Base-by-base conservation (phyloP, 2,888 invertebrate species). In the Frankliniella intonsa region DNA sequence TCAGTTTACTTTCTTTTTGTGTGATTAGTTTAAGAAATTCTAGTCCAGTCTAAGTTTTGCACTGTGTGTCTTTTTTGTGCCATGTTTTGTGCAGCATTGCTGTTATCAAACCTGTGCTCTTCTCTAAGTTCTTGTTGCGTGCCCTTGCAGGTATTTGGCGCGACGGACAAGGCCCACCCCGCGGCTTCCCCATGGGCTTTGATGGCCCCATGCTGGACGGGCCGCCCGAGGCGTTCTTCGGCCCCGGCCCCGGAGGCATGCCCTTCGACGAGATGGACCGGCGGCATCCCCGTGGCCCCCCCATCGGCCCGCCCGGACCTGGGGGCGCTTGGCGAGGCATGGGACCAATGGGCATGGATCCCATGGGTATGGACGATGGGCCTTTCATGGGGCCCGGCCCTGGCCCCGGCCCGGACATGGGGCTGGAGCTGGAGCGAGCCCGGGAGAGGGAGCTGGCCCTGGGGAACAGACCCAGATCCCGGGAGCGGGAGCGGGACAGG, bases 181-280 rank as follows among this genome's bases (percentile, higher is more conserved):
- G 69, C 50, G 83, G 69, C 69, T 76, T 76, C 25, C 69, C 69
- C 25, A 76, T 76, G 69, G 69, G 69, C 69, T 76, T 76, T 12
- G 69, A 76, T 12, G 69, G 69, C 38, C 83, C 83, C 50, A 80
- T 83, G 80, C 65, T 84, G 79, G 84, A 76, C 69, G 11, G 55
- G 17, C 55, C 55, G 55, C 17, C 14, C 55, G 55, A 19, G 55
- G 22, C n/a, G 22, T 76, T 76, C 69, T 76, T 76, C 25, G 69
- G 69, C 22, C 69, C 69, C 7, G 69, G 83, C 27, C 82, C 83
- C 22, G 62, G 38, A 38, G 38, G 38, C 38, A 38, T 62, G 14
- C 62, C 22, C 22, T 76, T 76, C 25, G 83, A 22, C 87, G 86
- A 25, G 85, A 86, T 83, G 88, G 88, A 83, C 86, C 86, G 3